A percentile compares a stretch with the other conserved stretches of the same genome.
These are phyloP conservation scores for Erpobdella octoculata DNA, from an alignment of 2,888 invertebrate genomes.

Conservation along the genomic window DNA sequence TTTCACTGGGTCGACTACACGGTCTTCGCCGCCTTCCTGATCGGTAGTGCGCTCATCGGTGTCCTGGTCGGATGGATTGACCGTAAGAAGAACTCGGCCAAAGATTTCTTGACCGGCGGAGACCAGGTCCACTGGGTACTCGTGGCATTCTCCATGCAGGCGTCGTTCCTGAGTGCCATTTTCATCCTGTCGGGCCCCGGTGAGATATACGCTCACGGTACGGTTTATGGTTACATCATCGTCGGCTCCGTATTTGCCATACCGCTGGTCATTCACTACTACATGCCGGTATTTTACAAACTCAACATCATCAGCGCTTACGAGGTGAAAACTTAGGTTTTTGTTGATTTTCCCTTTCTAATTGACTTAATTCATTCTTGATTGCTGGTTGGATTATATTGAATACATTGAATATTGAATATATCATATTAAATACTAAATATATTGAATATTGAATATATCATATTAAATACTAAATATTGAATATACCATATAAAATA, in stretches of 20 bases:
- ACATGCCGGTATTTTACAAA: constrained; percentile 44
- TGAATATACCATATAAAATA: not conserved
- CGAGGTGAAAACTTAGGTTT: constrained; percentile 39
- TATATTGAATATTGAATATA: not conserved
- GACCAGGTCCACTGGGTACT: constrained; percentile 41
- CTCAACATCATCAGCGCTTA: constrained; percentile 45
- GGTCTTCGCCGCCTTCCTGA: constrained; percentile 40
- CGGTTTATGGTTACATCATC: constrained; percentile 61
- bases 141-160: constrained; percentile 40
- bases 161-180: constrained; percentile 43
- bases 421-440: not conserved
- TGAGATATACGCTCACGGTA: constrained; percentile 62
- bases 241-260: constrained; percentile 71
- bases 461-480: not conserved
- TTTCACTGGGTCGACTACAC: constrained; percentile 45
- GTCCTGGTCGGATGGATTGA: constrained; percentile 40
- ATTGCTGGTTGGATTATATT: not conserved
- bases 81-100: constrained; percentile 34
- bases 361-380: not conserved
- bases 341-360: not conserved
- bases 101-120: constrained; percentile 43
- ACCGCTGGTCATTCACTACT: constrained; percentile 51
- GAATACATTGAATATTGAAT: not conserved
- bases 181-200: constrained; percentile 43
- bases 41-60: constrained; percentile 41